Evolutionary conservation across 2,797 vertebrate genomes (phyloP).

Genomic region (Rhinophrynus dorsalis): DNA sequence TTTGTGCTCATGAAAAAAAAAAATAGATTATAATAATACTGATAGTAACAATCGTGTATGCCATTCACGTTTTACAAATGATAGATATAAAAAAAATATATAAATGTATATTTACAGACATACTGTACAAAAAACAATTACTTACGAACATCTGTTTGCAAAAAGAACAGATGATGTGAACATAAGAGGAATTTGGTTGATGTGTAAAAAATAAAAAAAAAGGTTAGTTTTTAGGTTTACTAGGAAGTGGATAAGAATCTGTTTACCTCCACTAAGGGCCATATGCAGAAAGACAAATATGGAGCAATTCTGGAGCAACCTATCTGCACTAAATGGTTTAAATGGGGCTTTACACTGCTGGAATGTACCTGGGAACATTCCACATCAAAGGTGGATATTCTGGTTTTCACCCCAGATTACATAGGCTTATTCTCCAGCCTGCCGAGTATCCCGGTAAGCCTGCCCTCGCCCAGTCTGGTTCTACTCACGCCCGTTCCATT

Average conservation of each 20-base stretch:
- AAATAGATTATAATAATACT: slow-evolving; percentile 38
- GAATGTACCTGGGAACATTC: too few species aligned
- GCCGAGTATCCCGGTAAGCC: too few species aligned
- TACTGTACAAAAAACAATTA: slow-evolving; percentile 38
- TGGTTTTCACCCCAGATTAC: too few species aligned
- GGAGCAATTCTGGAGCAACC: too few species aligned
- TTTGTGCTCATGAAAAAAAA: slow-evolving; percentile 25
- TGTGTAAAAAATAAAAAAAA: slow-evolving; percentile 15
- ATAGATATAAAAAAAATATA: slow-evolving; percentile 42
- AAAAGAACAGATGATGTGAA: slow-evolving; percentile 35
- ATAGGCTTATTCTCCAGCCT: too few species aligned
- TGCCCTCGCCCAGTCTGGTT: too few species aligned
- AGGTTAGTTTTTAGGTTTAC: not conserved
- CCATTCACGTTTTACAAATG: slow-evolving; percentile 20
- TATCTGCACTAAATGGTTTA: too few species aligned
- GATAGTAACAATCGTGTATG: slow-evolving; percentile 42
- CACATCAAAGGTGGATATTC: too few species aligned
- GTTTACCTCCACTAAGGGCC: too few species aligned
- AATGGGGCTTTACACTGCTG: too few species aligned
- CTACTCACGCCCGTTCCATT: too few species aligned
- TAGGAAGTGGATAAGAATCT: not conserved
- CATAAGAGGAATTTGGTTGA: slow-evolving; percentile 35
- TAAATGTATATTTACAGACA: slow-evolving; percentile 46
- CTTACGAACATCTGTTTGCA: slow-evolving; percentile 42
- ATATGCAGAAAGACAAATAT: too few species aligned